These are phyloP conservation scores for Tenthredo mesomela DNA, from an alignment of 2,888 invertebrate species.

Conservation along the genomic window DNA sequence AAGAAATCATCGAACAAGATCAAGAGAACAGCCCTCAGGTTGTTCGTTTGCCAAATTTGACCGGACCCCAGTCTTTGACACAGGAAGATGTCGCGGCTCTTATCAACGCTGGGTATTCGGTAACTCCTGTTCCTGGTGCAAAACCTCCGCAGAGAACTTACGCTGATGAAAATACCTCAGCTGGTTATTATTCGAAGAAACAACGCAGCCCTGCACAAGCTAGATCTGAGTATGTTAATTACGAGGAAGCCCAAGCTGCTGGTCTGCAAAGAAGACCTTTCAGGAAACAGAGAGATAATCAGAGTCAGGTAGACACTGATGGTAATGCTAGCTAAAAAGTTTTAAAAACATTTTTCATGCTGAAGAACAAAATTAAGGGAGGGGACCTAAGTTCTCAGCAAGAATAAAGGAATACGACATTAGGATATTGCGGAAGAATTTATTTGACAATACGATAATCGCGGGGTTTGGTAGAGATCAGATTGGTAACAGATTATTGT, in stretches of 20 bases:
- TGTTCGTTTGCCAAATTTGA: constrained; percentile 67
- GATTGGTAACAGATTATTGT: not conserved
- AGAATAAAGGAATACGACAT: not conserved
- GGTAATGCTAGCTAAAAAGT: constrained; percentile 66
- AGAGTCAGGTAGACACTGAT: constrained; percentile 61
- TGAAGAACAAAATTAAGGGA: not conserved
- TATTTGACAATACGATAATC: not conserved
- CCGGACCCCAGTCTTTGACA: constrained; percentile 66
- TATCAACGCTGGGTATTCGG: constrained; percentile 74
- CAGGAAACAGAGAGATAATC: constrained; percentile 69
- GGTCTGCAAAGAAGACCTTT: constrained; percentile 67
- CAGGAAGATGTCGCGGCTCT: constrained; percentile 72
- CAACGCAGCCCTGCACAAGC: constrained; percentile 63
- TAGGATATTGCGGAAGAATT: not conserved
- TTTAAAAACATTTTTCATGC: not conserved
- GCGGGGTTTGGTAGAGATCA: not conserved
- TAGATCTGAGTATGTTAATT: constrained; percentile 70
- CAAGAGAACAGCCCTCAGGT: constrained; percentile 65
- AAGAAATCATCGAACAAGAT: constrained; percentile 71
- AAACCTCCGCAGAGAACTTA: constrained; percentile 67
- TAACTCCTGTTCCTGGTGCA: constrained; percentile 70
- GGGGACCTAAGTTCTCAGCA: not conserved
- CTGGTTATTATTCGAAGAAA: constrained; percentile 70
- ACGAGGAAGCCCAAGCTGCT: constrained; percentile 65
- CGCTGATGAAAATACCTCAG: constrained; percentile 64